Evolutionary conservation across 2,113 vertebrate genomes (phyloP).

Genomic region (Trochalopteron elliotii): DNA sequence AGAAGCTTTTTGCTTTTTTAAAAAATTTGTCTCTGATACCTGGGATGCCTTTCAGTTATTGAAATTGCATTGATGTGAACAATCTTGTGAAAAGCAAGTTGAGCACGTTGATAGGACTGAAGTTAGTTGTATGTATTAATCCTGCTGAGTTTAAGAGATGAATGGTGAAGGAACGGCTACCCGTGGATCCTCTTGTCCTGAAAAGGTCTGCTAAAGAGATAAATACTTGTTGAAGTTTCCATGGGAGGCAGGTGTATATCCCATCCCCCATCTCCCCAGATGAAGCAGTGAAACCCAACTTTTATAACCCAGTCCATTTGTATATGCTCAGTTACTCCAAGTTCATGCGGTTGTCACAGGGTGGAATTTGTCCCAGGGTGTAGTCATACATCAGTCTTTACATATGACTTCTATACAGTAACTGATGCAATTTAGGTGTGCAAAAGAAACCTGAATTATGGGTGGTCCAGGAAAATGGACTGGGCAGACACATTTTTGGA

Average conservation of each 20-base stretch:
- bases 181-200: neutral
- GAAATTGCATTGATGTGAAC: neutral
- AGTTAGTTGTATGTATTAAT: neutral
- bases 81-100: neutral
- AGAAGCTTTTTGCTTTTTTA: neutral
- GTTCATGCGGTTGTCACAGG: neutral
- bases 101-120: rapidly evolving
- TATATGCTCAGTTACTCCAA: neutral
- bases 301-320: neutral
- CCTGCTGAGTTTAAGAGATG: neutral
- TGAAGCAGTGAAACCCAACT: neutral
- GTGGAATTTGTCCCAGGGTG: neutral
- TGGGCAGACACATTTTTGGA: neutral
- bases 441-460: neutral
- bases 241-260: neutral
- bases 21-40: neutral
- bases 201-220: neutral
- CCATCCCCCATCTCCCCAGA: neutral
- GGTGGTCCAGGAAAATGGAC: neutral
- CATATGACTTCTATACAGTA: neutral
- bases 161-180: neutral
- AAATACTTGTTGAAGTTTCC: neutral
- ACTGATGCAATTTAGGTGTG: neutral
- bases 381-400: neutral
- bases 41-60: neutral